Percentiles rank a stretch among this genome's conserved stretches.
phyloP scores from a whole-genome alignment of 1,140 invertebrate species.

The Eulimnadia texana region DNA sequence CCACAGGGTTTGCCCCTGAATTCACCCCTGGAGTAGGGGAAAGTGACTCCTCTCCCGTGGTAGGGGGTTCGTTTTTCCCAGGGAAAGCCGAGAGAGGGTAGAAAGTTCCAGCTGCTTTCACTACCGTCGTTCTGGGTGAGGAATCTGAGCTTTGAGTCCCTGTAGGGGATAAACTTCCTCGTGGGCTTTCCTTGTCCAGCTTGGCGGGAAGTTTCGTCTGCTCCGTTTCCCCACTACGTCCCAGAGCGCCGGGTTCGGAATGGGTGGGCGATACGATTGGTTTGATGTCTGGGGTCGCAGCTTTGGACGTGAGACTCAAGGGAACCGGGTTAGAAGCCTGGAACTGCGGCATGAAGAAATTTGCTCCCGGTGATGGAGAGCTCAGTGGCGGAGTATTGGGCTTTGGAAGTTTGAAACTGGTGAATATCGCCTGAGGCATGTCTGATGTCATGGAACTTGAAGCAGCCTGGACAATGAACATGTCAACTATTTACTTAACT shows the following conservation, averaged over 20 bases:
- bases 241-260: background rate
- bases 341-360: background rate
- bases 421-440: constrained; percentile 79
- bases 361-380: constrained; percentile 15
- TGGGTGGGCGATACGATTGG: background rate
- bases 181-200: background rate
- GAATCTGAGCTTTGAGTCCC: background rate
- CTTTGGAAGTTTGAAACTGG: constrained; percentile 80
- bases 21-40: background rate
- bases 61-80: background rate
- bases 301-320: constrained; percentile 9
- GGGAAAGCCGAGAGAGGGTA: constrained; percentile 67
- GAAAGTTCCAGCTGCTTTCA: constrained; percentile 84
- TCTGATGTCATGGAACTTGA: constrained; percentile 36
- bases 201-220: background rate
- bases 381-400: constrained; percentile 20
- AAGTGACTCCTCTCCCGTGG: background rate
- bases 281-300: background rate
- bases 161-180: background rate
- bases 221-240: constrained; percentile 25
- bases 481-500: too few relatives aligned
- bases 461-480: constrained; percentile 27
- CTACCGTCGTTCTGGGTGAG: constrained; percentile 38
- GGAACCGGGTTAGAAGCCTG: constrained; percentile 17
- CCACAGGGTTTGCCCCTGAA: background rate